phyloP scores from a whole-genome alignment of 2,888 invertebrate species.

The Sphaerolaimus hirsutus region DNA sequence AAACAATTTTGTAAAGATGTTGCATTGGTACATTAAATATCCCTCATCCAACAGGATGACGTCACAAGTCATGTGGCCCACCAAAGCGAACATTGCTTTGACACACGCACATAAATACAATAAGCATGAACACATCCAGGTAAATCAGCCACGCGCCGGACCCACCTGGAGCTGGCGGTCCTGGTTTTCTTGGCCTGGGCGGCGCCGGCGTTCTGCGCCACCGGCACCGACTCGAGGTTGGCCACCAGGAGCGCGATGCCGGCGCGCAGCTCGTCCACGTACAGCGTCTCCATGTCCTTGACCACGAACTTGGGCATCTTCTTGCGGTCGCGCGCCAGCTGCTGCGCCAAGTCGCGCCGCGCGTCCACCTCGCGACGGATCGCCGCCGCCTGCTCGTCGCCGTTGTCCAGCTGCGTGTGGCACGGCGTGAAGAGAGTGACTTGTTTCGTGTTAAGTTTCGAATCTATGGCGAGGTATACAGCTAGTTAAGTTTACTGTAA shows the following conservation, averaged over 20 bases:
- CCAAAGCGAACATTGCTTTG: no score
- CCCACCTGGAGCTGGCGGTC: neutral
- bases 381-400: slow-evolving; percentile 96
- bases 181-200: no score
- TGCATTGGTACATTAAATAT: no score
- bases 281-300: slow-evolving; percentile 98
- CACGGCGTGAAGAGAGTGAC: no score
- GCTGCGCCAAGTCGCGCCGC: slow-evolving; percentile 77
- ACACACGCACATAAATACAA: no score
- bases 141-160: neutral
- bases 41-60: no score
- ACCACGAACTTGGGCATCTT: slow-evolving; percentile 96
- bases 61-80: no score
- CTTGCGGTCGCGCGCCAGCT: slow-evolving; percentile 91
- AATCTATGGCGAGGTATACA: no score
- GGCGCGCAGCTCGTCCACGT: slow-evolving; percentile 88
- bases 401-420: slow-evolving; percentile 62
- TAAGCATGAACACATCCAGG: neutral
- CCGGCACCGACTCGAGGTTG: slow-evolving; percentile 91
- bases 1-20: no score
- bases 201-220: slow-evolving; percentile 70
- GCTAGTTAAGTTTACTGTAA: no score
- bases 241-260: slow-evolving; percentile 94
- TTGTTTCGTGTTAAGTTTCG: no score
- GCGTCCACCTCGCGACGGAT: slow-evolving; percentile 93